Base-by-base conservation (phyloP, 2,797 vertebrate species). In the Rhyacichthys aspro region DNA sequence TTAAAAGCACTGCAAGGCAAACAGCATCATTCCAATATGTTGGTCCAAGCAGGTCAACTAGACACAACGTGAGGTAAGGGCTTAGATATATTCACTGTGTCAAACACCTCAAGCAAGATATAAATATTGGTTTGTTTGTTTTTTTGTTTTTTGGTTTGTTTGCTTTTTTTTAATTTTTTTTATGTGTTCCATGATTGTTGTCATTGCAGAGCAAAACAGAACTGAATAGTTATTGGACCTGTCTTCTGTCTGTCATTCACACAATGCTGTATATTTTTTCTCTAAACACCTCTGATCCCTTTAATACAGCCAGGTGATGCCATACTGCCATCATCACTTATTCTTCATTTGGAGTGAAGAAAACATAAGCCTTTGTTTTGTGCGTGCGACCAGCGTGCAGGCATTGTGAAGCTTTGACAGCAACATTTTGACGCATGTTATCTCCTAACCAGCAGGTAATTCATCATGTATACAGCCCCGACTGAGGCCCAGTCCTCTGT, bases 381-480 rank as follows among this genome's bases (percentile, higher is more conserved):
- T 7, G 18, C 23, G 65, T 82, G 66, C 50, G 60, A 37, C 74
- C 11, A 12, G 55, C 60, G 43, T 44, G 69, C 44, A 54, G 61
- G 56, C 54, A 67, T 80, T 81, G 67, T 68, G 71, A 59, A 59
- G 47, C 23, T 50, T 69, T 82, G 86, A 86, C 84, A 79, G 69
- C 59, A 17, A 52, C 72, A 76, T 68, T 74, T 86, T 81, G 79
- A 86, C 54, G 55, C 1, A 56, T 41, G 70, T 84, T 85, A 77
- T 82, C 78, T 87, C 74, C 71, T 80, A 70, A 74, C 59, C 78
- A 52, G 43, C 53, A 72, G 79, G 74, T 86, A 74, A 91, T 91
- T 85, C 61, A 90, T 92, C 89, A 88, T 63, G 67, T 72, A 54
- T 49, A 50, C 52, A 63, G 59, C 77, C 62, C 74, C 82, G 77